These are phyloP conservation scores for Strigamia crassipes DNA, from an alignment of 2,888 invertebrate species.

Conservation along the genomic window DNA sequence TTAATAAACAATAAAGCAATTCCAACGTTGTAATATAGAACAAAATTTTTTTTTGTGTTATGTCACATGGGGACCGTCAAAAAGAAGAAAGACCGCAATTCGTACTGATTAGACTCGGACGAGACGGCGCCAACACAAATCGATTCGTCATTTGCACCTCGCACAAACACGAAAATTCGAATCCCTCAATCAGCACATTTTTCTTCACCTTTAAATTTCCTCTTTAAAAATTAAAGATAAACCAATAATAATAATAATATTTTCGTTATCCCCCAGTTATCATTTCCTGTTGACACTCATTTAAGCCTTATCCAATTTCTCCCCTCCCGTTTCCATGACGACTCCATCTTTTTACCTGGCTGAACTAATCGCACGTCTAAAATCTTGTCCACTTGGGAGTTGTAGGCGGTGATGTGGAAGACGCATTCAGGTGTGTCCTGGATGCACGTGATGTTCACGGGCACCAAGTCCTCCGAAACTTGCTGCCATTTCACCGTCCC, in stretches of 20 bases:
- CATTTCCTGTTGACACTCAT: not conserved
- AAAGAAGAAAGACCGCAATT: not conserved
- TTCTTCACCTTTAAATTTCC: no score
- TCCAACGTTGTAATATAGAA: no score
- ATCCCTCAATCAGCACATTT: no score
- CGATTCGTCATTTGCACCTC: conserved; percentile 14
- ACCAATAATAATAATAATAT: no score
- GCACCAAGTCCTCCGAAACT: conserved; percentile 96
- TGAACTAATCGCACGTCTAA: conserved; percentile 95
- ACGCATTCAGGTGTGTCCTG: conserved; percentile 95
- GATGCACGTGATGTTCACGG: conserved; percentile 97
- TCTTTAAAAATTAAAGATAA: no score
- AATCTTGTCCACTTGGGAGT: conserved; percentile 98
- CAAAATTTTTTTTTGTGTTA: no score
- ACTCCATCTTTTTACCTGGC: conserved; percentile 72
- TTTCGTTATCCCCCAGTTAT: not conserved
- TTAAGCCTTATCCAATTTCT: not conserved
- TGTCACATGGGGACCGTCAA: not conserved
- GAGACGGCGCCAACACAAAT: conserved; percentile 4
- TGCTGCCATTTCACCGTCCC: conserved; percentile 96
- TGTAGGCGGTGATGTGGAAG: conserved; percentile 98
- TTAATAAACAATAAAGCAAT: no score
- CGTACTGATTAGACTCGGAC: conserved; percentile 22
- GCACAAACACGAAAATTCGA: not conserved
- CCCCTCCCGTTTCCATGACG: conserved; percentile 17